Percentiles rank a stretch among this genome's conserved stretches.
phyloP scores from a whole-genome alignment of 1,140 invertebrate species.

The Trichonephila clavipes region DNA sequence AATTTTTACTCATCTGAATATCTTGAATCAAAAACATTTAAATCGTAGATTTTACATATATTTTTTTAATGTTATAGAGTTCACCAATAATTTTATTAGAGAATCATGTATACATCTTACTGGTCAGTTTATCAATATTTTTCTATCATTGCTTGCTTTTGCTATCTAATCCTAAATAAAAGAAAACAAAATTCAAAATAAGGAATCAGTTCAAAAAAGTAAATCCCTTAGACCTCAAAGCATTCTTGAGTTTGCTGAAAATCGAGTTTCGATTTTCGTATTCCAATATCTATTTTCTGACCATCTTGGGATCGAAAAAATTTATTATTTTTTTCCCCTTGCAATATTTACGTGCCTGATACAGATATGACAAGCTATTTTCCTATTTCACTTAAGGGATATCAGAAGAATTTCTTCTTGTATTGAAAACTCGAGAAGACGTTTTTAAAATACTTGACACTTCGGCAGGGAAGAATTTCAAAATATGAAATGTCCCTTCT shows the following conservation, averaged over 20 bases:
- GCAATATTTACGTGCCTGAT: constrained; percentile 9
- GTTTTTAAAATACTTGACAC: neutral
- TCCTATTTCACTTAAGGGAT: constrained; percentile 14
- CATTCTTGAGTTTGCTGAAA: neutral
- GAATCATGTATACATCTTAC: too few species aligned
- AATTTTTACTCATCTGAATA: too few species aligned
- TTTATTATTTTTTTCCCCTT: neutral
- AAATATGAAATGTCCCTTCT: neutral
- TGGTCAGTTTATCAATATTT: too few species aligned
- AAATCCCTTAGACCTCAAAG: neutral
- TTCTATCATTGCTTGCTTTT: neutral
- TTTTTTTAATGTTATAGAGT: too few species aligned
- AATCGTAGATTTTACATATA: too few species aligned
- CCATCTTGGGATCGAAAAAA: constrained; percentile 4
- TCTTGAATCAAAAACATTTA: too few species aligned
- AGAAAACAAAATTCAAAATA: neutral
- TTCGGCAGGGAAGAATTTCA: neutral
- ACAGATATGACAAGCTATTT: constrained; percentile 31
- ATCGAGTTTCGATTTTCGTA: constrained; percentile 55
- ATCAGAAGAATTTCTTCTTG: neutral
- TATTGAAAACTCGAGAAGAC: neutral
- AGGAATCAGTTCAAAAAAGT: neutral
- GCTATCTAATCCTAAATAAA: neutral
- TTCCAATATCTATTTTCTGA: constrained; percentile 44
- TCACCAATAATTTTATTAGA: too few species aligned